Percentiles rank a stretch among this genome's conserved stretches.
These are phyloP conservation scores for Pseudomyrmex gracilis DNA, from an alignment of 1,140 invertebrate genomes.

Conservation along the genomic window DNA sequence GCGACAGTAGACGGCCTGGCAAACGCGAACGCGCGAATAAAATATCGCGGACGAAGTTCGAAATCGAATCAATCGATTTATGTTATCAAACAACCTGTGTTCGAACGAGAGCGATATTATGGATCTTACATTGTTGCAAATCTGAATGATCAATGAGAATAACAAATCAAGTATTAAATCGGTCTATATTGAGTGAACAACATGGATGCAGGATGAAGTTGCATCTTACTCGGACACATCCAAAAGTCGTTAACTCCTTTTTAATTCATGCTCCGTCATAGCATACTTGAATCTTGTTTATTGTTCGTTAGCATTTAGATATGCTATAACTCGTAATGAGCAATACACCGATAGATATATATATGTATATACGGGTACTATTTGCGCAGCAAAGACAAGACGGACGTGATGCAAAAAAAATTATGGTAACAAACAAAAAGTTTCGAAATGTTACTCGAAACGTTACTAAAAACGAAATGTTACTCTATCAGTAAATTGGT, in stretches of 20 bases:
- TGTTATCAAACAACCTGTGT: not conserved
- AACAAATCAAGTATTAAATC: too few species aligned
- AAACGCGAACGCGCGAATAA: slow-evolving; percentile 25
- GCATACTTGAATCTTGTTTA: not conserved
- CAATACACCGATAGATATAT: not conserved
- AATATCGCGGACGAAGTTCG: not conserved
- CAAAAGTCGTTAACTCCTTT: not conserved
- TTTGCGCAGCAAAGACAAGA: not conserved
- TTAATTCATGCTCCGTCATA: not conserved
- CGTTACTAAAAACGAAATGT: too few species aligned
- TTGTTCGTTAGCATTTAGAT: not conserved
- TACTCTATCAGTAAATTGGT: slow-evolving; percentile 31
- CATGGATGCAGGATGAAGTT: too few species aligned
- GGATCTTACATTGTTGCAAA: not conserved
- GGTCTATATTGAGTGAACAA: too few species aligned
- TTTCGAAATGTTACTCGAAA: slow-evolving; percentile 36
- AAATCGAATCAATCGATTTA: not conserved
- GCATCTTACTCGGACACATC: too few species aligned
- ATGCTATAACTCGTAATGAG: not conserved
- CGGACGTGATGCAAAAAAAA: slow-evolving; percentile 12
- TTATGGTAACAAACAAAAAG: slow-evolving; percentile 1
- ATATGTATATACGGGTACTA: slow-evolving; percentile 16
- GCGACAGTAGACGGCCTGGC: slow-evolving; percentile 13
- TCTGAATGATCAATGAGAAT: not conserved
- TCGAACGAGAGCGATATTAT: not conserved